phyloP scores from a whole-genome alignment of 1,140 invertebrate species.

The Papilio xuthus region DNA sequence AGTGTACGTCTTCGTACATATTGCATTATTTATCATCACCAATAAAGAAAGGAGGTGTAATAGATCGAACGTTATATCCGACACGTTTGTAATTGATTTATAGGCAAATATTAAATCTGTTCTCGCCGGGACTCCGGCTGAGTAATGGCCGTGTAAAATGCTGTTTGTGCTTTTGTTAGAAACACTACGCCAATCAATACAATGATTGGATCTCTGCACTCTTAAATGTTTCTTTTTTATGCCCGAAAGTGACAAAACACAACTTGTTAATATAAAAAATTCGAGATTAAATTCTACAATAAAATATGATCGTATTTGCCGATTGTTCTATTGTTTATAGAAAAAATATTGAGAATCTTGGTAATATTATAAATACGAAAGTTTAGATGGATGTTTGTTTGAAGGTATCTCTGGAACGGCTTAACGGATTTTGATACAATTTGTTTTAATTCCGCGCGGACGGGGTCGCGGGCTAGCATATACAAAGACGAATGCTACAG shows the following conservation, averaged over 20 bases:
- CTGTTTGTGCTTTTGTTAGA: constrained; percentile 64
- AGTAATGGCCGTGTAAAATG: constrained; percentile 63
- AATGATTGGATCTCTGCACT: constrained; percentile 20
- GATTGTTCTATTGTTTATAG: too few relatives aligned
- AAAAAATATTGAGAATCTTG: too few relatives aligned
- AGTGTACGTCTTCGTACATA: constrained; percentile 25
- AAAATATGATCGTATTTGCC: too few relatives aligned
- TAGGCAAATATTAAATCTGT: constrained; percentile 78
- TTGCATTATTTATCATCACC: constrained; percentile 59
- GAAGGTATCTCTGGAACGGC: too few relatives aligned
- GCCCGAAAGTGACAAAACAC: neutral
- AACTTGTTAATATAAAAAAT: too few relatives aligned
- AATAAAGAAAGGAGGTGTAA: constrained; percentile 64
- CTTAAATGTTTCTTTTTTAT: neutral
- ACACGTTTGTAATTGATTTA: constrained; percentile 73
- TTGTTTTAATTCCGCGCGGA: too few relatives aligned
- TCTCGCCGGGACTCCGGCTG: constrained; percentile 63
- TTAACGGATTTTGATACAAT: too few relatives aligned
- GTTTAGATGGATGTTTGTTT: too few relatives aligned
- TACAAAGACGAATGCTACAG: neutral
- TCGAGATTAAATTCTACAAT: too few relatives aligned
- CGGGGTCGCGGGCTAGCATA: too few relatives aligned
- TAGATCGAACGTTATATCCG: constrained; percentile 62
- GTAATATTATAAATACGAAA: too few relatives aligned
- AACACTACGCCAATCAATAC: constrained; percentile 58